These are phyloP conservation scores for Cacoxenus indagator DNA, from an alignment of 2,888 invertebrate genomes.

Conservation along the genomic window DNA sequence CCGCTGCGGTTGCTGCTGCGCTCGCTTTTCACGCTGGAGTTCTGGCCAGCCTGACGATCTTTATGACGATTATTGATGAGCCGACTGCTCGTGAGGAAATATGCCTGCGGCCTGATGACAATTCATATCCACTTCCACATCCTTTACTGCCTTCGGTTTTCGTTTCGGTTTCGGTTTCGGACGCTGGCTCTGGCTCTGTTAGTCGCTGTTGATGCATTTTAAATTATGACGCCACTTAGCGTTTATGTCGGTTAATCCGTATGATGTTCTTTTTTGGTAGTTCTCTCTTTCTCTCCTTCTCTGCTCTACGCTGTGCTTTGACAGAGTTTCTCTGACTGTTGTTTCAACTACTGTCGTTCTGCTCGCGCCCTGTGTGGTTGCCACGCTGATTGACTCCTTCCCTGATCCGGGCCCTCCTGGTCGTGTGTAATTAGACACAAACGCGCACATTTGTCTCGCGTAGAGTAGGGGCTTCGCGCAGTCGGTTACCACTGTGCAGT, in stretches of 20 bases:
- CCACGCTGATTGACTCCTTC: neutral
- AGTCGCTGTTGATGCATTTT: conserved; percentile 59
- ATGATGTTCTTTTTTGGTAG: conserved; percentile 26
- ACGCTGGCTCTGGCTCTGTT: too few species aligned
- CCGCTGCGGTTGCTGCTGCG: conserved; percentile 48
- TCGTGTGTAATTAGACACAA: conserved; percentile 36
- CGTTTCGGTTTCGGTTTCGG: neutral
- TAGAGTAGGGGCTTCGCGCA: conserved; percentile 7
- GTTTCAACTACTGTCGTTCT: too few species aligned
- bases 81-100: conserved; percentile 42
- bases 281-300: neutral
- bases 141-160: conserved; percentile 40
- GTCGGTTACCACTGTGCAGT: conserved; percentile 18
- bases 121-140: conserved; percentile 45
- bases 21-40: neutral
- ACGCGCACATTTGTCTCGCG: conserved; percentile 58
- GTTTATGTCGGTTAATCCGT: conserved; percentile 63
- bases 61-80: conserved; percentile 64
- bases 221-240: conserved; percentile 70
- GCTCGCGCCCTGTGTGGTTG: conserved; percentile 6
- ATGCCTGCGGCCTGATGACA: conserved; percentile 57
- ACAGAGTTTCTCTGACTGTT: too few species aligned
- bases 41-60: conserved; percentile 44
- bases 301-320: neutral
- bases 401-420: too few species aligned